These are phyloP conservation scores for Zeuzera pyrina DNA, from an alignment of 2,888 invertebrate species.

Conservation along the genomic window DNA sequence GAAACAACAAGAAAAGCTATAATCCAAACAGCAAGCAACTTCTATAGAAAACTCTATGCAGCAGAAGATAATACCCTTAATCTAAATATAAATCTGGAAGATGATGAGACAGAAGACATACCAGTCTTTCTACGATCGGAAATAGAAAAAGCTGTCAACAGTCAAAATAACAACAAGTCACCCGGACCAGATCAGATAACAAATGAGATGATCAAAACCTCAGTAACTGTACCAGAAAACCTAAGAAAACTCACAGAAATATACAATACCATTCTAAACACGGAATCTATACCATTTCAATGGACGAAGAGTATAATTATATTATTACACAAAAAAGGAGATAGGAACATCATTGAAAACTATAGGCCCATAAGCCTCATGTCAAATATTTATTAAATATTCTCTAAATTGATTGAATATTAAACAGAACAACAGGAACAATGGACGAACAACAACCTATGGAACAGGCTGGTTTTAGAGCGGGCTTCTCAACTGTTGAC, in stretches of 20 bases:
- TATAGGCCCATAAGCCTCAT: conserved; percentile 18
- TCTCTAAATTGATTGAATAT: conserved; percentile 14
- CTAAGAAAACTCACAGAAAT: conserved; percentile 4
- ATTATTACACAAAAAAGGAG: conserved; percentile 18
- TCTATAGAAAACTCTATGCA: no score
- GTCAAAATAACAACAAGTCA: no score
- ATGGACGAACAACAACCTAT: conserved; percentile 17
- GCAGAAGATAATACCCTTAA: no score
- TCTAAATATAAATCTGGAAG: no score
- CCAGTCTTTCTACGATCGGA: no score
- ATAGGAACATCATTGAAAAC: conserved; percentile 13
- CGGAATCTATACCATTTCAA: conserved; percentile 13
- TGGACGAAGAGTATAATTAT: conserved; percentile 17
- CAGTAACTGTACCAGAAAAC: conserved; percentile 1
- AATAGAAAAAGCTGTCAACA: no score
- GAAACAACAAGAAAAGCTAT: no score
- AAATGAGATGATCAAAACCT: conserved; percentile 1
- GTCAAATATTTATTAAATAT: conserved; percentile 16
- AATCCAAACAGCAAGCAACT: no score
- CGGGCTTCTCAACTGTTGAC: no score
- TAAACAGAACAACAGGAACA: conserved; percentile 9
- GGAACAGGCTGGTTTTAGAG: conserved; percentile 15
- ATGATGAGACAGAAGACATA: no score
- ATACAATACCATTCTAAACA: conserved; percentile 15
- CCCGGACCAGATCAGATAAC: no score